Evolutionary conservation across 2,797 vertebrate species (phyloP).

Genomic region (Falco novaeseelandiae): DNA sequence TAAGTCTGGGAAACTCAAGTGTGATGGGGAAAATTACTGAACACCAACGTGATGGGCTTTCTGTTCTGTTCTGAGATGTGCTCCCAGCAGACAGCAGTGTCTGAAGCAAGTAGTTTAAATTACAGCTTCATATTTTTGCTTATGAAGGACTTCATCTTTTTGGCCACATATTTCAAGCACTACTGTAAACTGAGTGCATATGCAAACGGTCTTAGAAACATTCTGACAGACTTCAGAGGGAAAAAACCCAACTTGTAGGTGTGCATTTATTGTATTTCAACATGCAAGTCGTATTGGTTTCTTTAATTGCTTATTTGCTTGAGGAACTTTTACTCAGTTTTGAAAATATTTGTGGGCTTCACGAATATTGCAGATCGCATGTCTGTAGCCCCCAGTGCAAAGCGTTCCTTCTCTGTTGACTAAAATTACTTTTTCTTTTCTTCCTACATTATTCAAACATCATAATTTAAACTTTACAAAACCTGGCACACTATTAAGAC

Average conservation of each 20-base stretch:
- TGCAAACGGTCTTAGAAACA: not conserved
- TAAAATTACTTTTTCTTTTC: not conserved
- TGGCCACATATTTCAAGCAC: not conserved
- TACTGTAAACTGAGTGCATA: not conserved
- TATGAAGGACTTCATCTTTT: not conserved
- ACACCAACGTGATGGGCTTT: not conserved
- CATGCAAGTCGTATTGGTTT: not conserved
- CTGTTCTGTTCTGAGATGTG: not conserved
- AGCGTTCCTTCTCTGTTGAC: not conserved
- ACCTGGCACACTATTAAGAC: not conserved
- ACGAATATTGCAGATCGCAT: not conserved
- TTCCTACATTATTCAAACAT: not conserved
- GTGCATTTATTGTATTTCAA: not conserved
- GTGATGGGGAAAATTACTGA: not conserved
- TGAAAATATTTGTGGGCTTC: not conserved
- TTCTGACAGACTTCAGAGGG: not conserved
- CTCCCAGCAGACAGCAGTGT: not conserved
- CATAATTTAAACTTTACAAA: constrained; percentile 3
- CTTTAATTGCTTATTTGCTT: not conserved
- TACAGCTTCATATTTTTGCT: not conserved
- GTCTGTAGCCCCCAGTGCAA: not conserved
- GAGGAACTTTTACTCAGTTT: not conserved
- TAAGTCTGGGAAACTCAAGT: not conserved
- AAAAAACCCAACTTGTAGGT: not conserved
- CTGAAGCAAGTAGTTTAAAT: not conserved